Evolutionary conservation across 2,888 invertebrate genomes (phyloP), one percentile per base, ranked within the genome.

Genomic region (Mycalesis mineus): DNA sequence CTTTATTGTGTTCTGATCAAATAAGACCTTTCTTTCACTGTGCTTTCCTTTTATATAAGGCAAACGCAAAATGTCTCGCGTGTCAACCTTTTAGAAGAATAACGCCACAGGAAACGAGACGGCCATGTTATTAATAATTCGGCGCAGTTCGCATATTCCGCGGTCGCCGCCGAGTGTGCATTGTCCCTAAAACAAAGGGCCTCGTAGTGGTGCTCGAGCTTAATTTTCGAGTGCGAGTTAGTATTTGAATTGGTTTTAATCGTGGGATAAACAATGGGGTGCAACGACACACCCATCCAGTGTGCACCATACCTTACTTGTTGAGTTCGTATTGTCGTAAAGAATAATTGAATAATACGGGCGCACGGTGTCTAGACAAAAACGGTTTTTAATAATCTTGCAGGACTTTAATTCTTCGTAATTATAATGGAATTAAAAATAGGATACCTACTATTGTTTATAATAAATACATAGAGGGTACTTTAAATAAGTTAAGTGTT

Each of bases 231-330:
- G 88, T 80, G 82, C 81, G 86, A 82, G 84, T 88, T 88, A 88
- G 88, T 85, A 77, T 86, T 87, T 85, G 87, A 88, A 87, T 87
- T 85, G 83, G 81, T 84, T 82, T 83, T 88, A 88, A 88, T 88
- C 89, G 89, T 85, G 87, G 87, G 86, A 88, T 89, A 88, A 88
- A 88, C 87, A 89, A 88, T 84, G 69, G 83, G 77, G 78, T 71
- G 82, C 75, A 78, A 64, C 72, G 81, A 77, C 84, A 82, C 87
- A 82, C 88, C 87, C 78, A 66, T 67, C 70, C 73, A 84, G 84
- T 85, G 84, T 84, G 82, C 72, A 74, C 68, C 60, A 63, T 65
- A 68, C 58, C 63, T 64, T 47, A 64, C 62, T 61, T 58, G 60
- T 61, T 58, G 62, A 62, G 64, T 58, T 64, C 61, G 65, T 61